Conservation (phyloP, 1,140 invertebrate genomes). For the Piezodorus guildinii region DNA sequence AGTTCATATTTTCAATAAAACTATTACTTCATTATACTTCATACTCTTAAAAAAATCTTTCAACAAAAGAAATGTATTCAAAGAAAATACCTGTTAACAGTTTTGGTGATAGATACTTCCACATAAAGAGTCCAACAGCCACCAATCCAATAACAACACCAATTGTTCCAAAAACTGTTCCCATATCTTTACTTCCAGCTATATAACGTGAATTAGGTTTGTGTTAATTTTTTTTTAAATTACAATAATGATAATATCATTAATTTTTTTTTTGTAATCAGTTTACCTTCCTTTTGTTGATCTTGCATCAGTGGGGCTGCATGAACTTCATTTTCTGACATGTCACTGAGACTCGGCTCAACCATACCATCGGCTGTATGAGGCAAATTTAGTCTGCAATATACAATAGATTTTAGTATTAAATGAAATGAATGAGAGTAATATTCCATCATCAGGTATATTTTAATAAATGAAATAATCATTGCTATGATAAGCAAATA, state of each 20-base stretch:
- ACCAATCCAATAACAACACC: slow-evolving; percentile 17
- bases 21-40: too few relatives aligned
- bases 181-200: slow-evolving; percentile 20
- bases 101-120: slow-evolving; percentile 21
- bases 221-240: neutral
- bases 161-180: slow-evolving; percentile 18
- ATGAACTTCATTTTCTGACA: slow-evolving; percentile 27
- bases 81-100: neutral
- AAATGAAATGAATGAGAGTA: neutral
- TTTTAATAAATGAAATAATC: too few relatives aligned
- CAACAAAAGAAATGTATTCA: too few relatives aligned
- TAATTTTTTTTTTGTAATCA: too few relatives aligned
- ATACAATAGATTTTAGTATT: neutral
- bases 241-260: too few relatives aligned
- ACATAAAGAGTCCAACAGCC: slow-evolving; percentile 21
- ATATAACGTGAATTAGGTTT: neutral
- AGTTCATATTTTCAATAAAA: too few relatives aligned
- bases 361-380: slow-evolving; percentile 17
- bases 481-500: too few relatives aligned
- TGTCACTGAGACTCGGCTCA: slow-evolving; percentile 18
- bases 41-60: too few relatives aligned
- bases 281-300: neutral
- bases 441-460: too few relatives aligned
- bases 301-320: slow-evolving; percentile 23
- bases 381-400: slow-evolving; percentile 26